Evolutionary conservation across 2,797 vertebrate genomes (phyloP).

Genomic region (Geotrypetes seraphini): DNA sequence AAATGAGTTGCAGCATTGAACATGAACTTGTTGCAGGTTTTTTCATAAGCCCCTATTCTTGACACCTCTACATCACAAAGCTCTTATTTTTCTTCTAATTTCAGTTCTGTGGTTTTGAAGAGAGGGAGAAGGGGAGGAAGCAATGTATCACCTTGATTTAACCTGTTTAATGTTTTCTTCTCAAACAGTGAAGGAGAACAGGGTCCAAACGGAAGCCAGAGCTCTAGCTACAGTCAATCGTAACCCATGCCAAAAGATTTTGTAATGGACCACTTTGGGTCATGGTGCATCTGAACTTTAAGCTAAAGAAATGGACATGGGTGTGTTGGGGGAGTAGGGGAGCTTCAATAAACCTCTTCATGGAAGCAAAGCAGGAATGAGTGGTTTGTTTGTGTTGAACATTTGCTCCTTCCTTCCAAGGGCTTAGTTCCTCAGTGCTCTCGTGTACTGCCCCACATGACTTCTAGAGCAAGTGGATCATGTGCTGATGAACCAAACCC

Average conservation of each 20-base stretch:
- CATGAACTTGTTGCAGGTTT: too few species aligned
- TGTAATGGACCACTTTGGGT: constrained; percentile 54
- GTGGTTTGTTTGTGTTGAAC: constrained; percentile 61
- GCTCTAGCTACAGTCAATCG: constrained; percentile 94
- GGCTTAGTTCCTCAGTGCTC: constrained; percentile 23
- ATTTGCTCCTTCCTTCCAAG: constrained; percentile 47
- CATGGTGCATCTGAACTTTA: constrained; percentile 41
- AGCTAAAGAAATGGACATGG: constrained; percentile 33
- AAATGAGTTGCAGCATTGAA: too few species aligned
- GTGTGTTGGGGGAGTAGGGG: too few species aligned
- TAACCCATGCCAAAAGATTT: constrained; percentile 66
- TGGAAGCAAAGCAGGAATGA: constrained; percentile 50
- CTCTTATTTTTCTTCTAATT: too few species aligned
- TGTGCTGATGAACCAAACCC: too few species aligned
- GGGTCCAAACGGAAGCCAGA: constrained; percentile 96
- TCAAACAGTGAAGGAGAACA: constrained; percentile 86
- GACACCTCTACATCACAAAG: too few species aligned
- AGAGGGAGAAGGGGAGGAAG: too few species aligned
- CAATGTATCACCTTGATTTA: too few species aligned
- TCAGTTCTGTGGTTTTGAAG: too few species aligned
- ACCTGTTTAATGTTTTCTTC: constrained; percentile 34
- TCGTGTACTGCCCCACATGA: too few species aligned
- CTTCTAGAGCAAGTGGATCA: constrained; percentile 28
- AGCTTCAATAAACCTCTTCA: constrained; percentile 47
- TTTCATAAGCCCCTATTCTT: too few species aligned